Evolutionary conservation across 35 echinoderm and acorn worm species (phyloP), one percentile per base, ranked within the genome.

Genomic region (Amphiura filiformis): DNA sequence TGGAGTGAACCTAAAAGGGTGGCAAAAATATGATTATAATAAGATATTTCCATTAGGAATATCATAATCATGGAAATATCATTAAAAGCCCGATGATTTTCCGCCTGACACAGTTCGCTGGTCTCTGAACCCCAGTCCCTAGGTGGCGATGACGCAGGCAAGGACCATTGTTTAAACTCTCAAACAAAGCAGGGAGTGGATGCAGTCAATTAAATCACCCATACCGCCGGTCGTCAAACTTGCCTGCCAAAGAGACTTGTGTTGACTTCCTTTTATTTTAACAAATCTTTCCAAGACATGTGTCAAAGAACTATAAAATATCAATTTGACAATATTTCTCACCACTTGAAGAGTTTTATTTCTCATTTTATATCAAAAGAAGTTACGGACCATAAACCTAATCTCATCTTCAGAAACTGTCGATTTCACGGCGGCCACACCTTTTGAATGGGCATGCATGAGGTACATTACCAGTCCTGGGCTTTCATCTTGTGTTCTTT

Each of bases 31-130:
- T 70, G 26, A 70, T 70, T 70, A 70, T 70, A 26, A 70, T 70
- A 23, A 70, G 61, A 30, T 30, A 26, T 26, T 70, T 70, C 61
- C 61, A 70, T 70, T 70, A 70, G 61, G 1, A 30, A 70, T 70
- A 70, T 70, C 61, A 70, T 15, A 70, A 70, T 70, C 61, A 70
- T 70, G 61, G 61, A 70, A 70, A 70, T 70, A n/a, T 70, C 61
- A 70, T 70, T 70, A 70, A 70, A 70, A 70, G 61, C 28, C 28
- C 9, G 26, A 70, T 18, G 61, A 70, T 70, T 70, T 70, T 70
- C 61, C 61, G 61, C 61, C 28, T 70, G 61, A 70, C 61, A 70
- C 61, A 70, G 61, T 70, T 70, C 2, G 28, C 61, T 70, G 61
- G 61, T 70, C 61, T 70, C 61, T 70, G 61, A 70, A 70, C 61